Conservation (phyloP, 2,888 invertebrate genomes). For the Papilio elwesi region DNA sequence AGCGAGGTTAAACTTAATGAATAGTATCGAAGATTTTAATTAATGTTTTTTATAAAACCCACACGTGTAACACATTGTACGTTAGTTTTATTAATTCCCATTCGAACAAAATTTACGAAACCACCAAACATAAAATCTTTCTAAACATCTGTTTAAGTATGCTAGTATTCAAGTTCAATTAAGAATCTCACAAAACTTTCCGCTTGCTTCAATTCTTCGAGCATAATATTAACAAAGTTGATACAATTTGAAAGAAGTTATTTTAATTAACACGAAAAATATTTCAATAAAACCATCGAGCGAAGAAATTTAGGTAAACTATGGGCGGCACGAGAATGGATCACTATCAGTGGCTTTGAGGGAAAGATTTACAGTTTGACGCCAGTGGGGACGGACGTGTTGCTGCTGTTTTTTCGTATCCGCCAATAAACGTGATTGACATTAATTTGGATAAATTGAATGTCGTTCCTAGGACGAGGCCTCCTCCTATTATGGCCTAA, state of each 20-base stretch:
- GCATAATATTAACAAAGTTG: conserved; percentile 52
- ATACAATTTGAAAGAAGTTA: conserved; percentile 60
- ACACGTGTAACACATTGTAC: not conserved
- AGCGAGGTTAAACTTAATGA: no score
- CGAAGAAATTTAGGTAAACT: conserved; percentile 68
- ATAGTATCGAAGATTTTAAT: not conserved
- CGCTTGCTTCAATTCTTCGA: conserved; percentile 47
- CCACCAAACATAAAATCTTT: conserved; percentile 47
- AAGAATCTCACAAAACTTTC: conserved; percentile 58
- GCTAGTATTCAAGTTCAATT: no score
- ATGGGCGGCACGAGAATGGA: conserved; percentile 60
- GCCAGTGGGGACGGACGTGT: conserved; percentile 52
- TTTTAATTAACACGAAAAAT: conserved; percentile 77
- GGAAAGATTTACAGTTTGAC: conserved; percentile 68
- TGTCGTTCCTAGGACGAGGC: conserved; percentile 37
- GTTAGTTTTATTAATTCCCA: conserved; percentile 1
- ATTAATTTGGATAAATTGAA: conserved; percentile 60
- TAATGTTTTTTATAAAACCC: not conserved
- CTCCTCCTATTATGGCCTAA: conserved; percentile 45
- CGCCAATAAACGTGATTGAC: conserved; percentile 78
- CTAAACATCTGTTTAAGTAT: conserved; percentile 56
- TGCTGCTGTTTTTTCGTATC: conserved; percentile 77
- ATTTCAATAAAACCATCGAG: conserved; percentile 71
- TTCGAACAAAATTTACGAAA: conserved; percentile 15
- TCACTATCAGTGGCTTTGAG: conserved; percentile 66